These are phyloP conservation scores for Sinocyclocheilus maitianheensis DNA, from an alignment of 2,113 vertebrate genomes.

Conservation along the genomic window DNA sequence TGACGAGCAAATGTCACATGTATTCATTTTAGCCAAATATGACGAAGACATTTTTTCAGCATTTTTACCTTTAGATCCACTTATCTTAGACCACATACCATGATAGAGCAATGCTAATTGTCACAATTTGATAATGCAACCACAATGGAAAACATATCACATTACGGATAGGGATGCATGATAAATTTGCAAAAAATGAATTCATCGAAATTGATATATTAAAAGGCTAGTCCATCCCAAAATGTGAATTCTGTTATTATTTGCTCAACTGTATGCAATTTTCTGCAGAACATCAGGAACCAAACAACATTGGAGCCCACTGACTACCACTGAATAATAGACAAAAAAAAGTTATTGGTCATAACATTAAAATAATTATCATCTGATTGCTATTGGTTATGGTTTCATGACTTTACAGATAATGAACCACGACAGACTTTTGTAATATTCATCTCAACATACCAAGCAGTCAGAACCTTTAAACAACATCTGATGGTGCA, in stretches of 20 bases:
- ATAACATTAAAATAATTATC: neutral
- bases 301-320: too few species aligned
- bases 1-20: neutral
- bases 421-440: neutral
- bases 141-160: neutral
- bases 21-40: neutral
- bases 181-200: neutral
- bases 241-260: neutral
- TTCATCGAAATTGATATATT: neutral
- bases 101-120: neutral
- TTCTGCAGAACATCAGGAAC: neutral
- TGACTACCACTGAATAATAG: too few species aligned
- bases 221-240: neutral
- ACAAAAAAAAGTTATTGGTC: neutral
- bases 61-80: neutral
- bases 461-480: neutral
- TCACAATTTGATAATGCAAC: neutral
- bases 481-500: conserved; percentile 16
- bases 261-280: neutral
- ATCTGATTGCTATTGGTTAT: neutral
- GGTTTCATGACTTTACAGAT: neutral
- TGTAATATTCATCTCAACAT: neutral
- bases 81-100: neutral
- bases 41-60: too few species aligned
- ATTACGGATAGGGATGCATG: neutral